A percentile compares a stretch with the other conserved stretches of the same genome.
phyloP scores from a whole-genome alignment of 2,888 invertebrate genomes.

The Octonoba sinensis region DNA sequence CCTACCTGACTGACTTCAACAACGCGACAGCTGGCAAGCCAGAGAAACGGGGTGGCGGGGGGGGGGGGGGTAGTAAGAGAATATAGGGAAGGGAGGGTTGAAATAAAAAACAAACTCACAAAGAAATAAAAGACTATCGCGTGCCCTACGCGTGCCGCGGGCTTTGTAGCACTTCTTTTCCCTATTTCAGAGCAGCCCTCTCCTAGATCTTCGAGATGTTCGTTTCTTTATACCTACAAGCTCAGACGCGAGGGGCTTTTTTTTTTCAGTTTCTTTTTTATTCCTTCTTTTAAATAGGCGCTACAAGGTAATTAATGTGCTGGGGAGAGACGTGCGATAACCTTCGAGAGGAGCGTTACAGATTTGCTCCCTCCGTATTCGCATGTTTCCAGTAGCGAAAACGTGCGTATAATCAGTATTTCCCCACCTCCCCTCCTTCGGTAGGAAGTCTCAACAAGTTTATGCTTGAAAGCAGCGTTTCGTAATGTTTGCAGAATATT shows the following conservation, averaged over 20 bases:
- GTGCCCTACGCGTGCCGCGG: conserved; percentile 60
- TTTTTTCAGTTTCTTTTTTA: conserved; percentile 1
- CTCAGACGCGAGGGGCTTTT: conserved; percentile 6
- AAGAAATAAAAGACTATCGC: conserved; percentile 39
- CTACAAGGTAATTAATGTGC: conserved; percentile 57
- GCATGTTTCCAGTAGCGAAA: neutral
- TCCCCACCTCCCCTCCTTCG: neutral
- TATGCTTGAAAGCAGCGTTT: neutral
- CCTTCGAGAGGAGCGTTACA: conserved; percentile 13
- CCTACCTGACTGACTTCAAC: conserved; percentile 58
- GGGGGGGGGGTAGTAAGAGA: neutral
- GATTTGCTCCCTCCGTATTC: conserved; percentile 5
- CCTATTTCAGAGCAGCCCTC: neutral
- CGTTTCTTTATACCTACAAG: conserved; percentile 19
- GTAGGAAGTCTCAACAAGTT: neutral
- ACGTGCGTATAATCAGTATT: no score
- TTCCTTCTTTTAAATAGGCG: conserved; percentile 15
- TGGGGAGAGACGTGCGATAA: conserved; percentile 26
- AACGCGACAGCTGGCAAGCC: conserved; percentile 60
- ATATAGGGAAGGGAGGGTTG: conserved; percentile 5
- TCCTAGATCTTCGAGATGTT: conserved; percentile 17
- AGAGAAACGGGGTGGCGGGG: neutral
- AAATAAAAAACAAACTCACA: conserved; percentile 12
- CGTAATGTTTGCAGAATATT: no score
- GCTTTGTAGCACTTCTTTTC: conserved; percentile 40